phyloP scores from a whole-genome alignment of 2,113 vertebrate genomes.

The Esox niger region DNA sequence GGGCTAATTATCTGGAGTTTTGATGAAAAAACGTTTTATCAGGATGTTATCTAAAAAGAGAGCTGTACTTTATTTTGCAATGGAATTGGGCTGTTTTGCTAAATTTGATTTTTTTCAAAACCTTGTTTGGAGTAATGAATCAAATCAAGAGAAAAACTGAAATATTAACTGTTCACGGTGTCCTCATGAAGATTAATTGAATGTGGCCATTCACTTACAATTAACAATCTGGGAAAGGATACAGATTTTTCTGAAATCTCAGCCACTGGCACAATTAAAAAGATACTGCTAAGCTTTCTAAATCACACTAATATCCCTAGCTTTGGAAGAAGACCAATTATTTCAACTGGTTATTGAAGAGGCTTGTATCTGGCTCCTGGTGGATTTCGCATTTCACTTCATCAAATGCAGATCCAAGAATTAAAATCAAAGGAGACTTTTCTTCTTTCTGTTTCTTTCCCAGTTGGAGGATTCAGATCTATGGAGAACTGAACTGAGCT shows the following conservation, averaged over 20 bases:
- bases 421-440: slow-evolving; percentile 4
- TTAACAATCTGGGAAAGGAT: too few relatives aligned
- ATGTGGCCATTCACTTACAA: too few relatives aligned
- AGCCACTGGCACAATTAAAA: slow-evolving; percentile 5
- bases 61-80: too few relatives aligned
- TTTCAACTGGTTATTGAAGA: slow-evolving; percentile 18
- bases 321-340: slow-evolving; percentile 27
- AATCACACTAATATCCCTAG: slow-evolving; percentile 37
- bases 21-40: too few relatives aligned
- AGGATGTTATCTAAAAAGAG: too few relatives aligned
- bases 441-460: slow-evolving; percentile 3
- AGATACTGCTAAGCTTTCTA: slow-evolving; percentile 31
- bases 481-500: slow-evolving; percentile 4
- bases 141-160: too few relatives aligned
- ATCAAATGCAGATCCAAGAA: slow-evolving; percentile 10
- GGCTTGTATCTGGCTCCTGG: slow-evolving; percentile 11
- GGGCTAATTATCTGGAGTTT: too few relatives aligned
- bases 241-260: slow-evolving; percentile 8
- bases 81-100: too few relatives aligned
- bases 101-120: too few relatives aligned
- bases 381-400: slow-evolving; percentile 12
- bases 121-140: too few relatives aligned
- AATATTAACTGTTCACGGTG: too few relatives aligned
- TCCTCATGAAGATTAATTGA: too few relatives aligned
- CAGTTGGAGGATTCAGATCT: neutral